phyloP scores from a whole-genome alignment of 2,797 vertebrate genomes.

The Varecia variegata region DNA sequence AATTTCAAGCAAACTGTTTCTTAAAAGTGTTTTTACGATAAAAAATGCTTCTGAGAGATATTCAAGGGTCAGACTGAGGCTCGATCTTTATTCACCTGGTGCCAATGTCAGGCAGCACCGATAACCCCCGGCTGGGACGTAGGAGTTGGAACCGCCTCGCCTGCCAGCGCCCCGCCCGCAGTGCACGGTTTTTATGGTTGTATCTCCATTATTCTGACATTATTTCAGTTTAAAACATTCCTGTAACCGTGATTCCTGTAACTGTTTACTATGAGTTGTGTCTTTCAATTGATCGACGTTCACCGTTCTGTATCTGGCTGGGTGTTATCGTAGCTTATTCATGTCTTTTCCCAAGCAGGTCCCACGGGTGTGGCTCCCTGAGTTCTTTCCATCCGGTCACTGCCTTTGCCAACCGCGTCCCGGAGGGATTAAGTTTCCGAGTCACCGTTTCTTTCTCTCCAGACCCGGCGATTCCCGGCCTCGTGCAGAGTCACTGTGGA shows the following conservation, averaged over 20 bases:
- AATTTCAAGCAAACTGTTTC: neutral
- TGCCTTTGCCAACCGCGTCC: neutral
- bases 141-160: accelerated
- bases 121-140: accelerated
- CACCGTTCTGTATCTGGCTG: neutral
- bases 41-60: neutral
- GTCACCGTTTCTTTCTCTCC: neutral
- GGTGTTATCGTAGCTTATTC: neutral
- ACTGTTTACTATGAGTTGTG: neutral
- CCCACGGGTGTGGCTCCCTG: accelerated
- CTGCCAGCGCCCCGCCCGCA: accelerated
- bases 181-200: accelerated
- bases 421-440: no score
- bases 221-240: neutral
- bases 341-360: neutral
- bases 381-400: neutral
- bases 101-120: accelerated
- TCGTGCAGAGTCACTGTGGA: accelerated
- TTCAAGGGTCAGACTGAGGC: neutral
- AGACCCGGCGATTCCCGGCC: accelerated
- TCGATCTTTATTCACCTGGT: accelerated
- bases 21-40: neutral
- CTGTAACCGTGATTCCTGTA: neutral
- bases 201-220: neutral
- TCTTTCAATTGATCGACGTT: neutral